A percentile compares a stretch with the other conserved stretches of the same genome.
Conservation (phyloP, 2,113 vertebrate species). For the Hystrix brachyura region DNA sequence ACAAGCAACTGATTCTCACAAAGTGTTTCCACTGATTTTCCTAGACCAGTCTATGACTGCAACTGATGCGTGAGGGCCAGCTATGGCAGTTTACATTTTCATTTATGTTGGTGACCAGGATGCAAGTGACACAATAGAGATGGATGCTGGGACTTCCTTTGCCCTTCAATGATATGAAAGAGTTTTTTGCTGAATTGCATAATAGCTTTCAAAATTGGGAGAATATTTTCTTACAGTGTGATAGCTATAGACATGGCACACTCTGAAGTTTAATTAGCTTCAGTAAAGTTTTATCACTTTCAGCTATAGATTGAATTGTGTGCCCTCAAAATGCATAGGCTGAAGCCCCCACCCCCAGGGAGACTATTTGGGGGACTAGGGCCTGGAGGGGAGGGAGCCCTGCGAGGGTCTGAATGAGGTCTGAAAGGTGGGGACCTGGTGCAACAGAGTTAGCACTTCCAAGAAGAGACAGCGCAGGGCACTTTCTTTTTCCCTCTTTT, state of each 20-base stretch:
- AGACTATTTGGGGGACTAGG: background rate
- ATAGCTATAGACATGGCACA: background rate
- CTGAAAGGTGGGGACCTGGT: background rate
- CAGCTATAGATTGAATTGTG: background rate
- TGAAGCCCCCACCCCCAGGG: background rate
- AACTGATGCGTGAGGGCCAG: background rate
- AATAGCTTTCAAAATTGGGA: background rate
- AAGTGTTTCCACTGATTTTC: constrained; percentile 2
- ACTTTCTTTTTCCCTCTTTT: too few relatives aligned
- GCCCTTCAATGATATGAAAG: background rate
- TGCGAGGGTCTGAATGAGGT: background rate
- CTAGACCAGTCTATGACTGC: background rate
- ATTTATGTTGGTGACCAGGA: background rate
- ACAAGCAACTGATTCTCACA: background rate
- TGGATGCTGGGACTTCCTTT: background rate
- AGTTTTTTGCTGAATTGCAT: background rate
- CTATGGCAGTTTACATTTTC: background rate
- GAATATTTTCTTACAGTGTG: background rate
- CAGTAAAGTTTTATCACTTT: background rate
- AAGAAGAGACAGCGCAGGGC: background rate
- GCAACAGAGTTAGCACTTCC: background rate
- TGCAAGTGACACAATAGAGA: background rate
- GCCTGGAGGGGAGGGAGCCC: background rate
- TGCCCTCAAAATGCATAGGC: background rate
- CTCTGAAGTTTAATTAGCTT: background rate